phyloP scores from a whole-genome alignment of 2,113 vertebrate species.

The Rhynchopsitta pachyrhyncha region DNA sequence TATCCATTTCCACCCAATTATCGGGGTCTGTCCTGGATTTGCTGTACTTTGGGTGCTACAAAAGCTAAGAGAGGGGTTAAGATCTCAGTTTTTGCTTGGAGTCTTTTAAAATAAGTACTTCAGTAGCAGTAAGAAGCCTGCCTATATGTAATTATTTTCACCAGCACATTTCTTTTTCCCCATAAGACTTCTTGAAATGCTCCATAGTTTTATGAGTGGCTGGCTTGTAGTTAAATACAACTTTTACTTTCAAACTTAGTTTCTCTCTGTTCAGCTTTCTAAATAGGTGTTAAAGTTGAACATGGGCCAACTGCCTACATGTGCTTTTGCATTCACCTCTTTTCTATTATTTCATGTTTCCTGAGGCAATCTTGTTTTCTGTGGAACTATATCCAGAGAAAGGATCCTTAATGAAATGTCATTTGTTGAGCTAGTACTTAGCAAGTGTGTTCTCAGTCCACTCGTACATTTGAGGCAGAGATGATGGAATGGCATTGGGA shows the following conservation, averaged over 20 bases:
- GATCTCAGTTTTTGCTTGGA: not conserved
- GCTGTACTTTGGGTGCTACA: not conserved
- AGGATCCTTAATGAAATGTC: not conserved
- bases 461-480: not conserved
- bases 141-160: not conserved
- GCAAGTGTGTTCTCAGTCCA: not conserved
- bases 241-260: not conserved
- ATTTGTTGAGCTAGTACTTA: not conserved
- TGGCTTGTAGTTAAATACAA: not conserved
- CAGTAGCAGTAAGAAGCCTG: not conserved
- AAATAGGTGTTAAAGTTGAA: not conserved
- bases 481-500: not conserved
- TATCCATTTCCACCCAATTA: not conserved
- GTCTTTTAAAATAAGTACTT: not conserved
- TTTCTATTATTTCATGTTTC: not conserved
- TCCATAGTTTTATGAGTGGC: not conserved
- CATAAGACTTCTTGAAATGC: not conserved
- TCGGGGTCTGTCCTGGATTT: not conserved
- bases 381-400: not conserved
- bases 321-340: not conserved
- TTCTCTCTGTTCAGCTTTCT: not conserved
- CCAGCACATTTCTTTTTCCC: not conserved
- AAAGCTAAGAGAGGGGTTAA: not conserved
- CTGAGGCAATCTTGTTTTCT: not conserved
- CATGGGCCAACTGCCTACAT: not conserved